A percentile compares a stretch with the other conserved stretches of the same genome.
Conservation (phyloP, 2,797 vertebrate species). For the Lacerta bilineata region DNA sequence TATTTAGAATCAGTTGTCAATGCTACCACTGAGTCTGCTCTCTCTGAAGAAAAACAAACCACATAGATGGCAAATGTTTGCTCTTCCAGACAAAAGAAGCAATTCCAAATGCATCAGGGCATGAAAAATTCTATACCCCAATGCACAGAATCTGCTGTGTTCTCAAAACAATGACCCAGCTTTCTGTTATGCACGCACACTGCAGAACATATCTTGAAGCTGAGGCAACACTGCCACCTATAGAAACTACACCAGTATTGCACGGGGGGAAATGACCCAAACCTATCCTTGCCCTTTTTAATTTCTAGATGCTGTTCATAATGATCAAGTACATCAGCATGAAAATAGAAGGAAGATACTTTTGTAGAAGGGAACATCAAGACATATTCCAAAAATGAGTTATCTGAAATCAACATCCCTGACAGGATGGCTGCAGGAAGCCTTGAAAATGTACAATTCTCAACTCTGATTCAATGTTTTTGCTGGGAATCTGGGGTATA, state of each 20-base stretch:
- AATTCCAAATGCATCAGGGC: background rate
- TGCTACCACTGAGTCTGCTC: conserved; percentile 4
- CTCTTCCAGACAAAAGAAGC: conserved; percentile 10
- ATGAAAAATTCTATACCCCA: conserved; percentile 31
- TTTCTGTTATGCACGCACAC: background rate
- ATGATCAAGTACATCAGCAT: background rate
- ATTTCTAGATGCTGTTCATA: background rate
- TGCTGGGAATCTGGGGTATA: background rate
- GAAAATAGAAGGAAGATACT: background rate
- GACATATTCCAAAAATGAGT: background rate
- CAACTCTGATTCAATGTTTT: background rate
- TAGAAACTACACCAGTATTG: conserved; percentile 57
- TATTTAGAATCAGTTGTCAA: conserved; percentile 26
- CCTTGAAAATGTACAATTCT: background rate
- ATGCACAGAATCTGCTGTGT: background rate
- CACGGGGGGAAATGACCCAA: background rate
- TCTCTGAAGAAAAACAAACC: conserved; percentile 15
- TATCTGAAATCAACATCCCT: background rate
- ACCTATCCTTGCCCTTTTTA: background rate
- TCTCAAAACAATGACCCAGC: conserved; percentile 44
- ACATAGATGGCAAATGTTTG: background rate
- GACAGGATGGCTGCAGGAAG: background rate
- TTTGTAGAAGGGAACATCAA: background rate
- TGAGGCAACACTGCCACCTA: conserved; percentile 68
- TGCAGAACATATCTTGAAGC: conserved; percentile 34